Conservation (phyloP, 2,888 invertebrate genomes). For the Peribatodes rhomboidaria region DNA sequence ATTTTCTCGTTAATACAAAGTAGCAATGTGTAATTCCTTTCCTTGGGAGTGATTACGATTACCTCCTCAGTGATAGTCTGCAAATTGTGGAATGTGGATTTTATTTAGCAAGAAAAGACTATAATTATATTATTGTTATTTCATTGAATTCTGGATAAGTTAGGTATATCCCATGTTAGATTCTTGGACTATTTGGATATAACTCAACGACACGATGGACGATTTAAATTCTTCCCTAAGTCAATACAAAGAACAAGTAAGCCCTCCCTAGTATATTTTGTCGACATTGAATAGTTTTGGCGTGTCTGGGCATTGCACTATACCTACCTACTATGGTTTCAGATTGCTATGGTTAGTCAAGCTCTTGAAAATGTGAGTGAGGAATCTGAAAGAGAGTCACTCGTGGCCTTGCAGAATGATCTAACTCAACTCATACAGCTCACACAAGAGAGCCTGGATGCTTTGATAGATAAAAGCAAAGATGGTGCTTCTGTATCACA, state of each 20-base stretch:
- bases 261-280: too few species aligned
- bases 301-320: not conserved
- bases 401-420: conserved; percentile 88
- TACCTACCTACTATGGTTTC: too few species aligned
- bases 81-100: too few species aligned
- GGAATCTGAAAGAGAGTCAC: conserved; percentile 83
- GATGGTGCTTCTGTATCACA: conserved; percentile 24
- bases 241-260: conserved; percentile 79
- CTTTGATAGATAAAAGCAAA: conserved; percentile 52
- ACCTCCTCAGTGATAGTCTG: too few species aligned
- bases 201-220: conserved; percentile 59
- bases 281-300: not conserved
- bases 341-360: conserved; percentile 88
- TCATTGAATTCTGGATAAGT: too few species aligned
- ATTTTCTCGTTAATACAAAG: too few species aligned
- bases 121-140: too few species aligned
- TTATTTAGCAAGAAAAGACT: too few species aligned
- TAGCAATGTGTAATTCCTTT: not conserved
- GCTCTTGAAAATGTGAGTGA: conserved; percentile 82
- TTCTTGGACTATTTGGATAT: too few species aligned
- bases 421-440: conserved; percentile 89
- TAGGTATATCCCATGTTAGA: too few species aligned
- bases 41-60: too few species aligned
- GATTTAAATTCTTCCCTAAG: conserved; percentile 69
- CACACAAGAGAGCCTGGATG: conserved; percentile 87